These are phyloP conservation scores for Brachionus asplanchnoidis DNA, from an alignment of 1,140 invertebrate species.

Conservation along the genomic window DNA sequence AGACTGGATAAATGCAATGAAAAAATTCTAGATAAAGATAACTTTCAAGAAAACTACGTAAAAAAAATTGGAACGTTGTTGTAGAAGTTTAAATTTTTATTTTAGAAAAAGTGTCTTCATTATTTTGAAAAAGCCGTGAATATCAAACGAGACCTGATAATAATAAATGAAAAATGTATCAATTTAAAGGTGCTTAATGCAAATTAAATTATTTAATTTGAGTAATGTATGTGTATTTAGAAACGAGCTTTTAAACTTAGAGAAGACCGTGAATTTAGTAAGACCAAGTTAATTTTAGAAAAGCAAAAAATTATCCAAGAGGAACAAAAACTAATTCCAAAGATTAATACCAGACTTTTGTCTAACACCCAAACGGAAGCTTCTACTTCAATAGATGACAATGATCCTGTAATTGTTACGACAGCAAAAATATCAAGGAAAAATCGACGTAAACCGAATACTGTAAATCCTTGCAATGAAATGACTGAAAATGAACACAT, in stretches of 20 bases:
- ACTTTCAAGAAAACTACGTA: neutral
- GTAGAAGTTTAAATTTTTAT: neutral
- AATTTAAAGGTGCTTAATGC: neutral
- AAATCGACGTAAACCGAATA: neutral
- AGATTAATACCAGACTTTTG: neutral
- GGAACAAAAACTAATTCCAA: constrained; percentile 10
- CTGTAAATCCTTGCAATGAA: neutral
- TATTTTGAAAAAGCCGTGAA: constrained; percentile 33
- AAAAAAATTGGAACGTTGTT: neutral
- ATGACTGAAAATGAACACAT: neutral
- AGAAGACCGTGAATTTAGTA: neutral
- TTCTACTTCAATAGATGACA: neutral
- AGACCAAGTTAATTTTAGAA: neutral
- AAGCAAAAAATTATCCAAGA: constrained; percentile 1
- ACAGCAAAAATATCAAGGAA: neutral
- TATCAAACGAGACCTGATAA: constrained; percentile 3
- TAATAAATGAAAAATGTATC: constrained; percentile 29
- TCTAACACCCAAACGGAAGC: neutral
- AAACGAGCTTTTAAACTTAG: neutral
- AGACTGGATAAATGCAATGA: neutral
- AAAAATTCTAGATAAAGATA: neutral
- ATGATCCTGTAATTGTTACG: neutral
- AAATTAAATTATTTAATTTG: neutral
- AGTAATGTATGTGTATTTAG: neutral
- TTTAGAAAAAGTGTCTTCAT: neutral